Percentiles rank a stretch among this genome's conserved stretches.
Evolutionary conservation across 2,888 invertebrate species (phyloP).

Genomic region (Lutraria lutraria): DNA sequence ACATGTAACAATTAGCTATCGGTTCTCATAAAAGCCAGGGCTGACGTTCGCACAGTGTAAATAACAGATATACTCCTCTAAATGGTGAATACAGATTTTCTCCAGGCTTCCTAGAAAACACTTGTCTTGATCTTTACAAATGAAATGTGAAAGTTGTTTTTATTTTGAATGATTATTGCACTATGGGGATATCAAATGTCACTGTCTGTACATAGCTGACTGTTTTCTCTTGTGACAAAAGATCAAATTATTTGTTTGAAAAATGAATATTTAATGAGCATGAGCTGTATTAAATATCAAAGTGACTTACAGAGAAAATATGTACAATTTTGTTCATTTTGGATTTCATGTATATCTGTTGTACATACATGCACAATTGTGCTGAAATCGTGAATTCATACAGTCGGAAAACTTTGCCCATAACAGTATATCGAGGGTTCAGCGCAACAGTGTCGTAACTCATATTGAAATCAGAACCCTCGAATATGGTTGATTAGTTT

Average conservation of each 20-base stretch:
- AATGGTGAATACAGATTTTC: slow-evolving; percentile 3
- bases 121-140: not conserved
- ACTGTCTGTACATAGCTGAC: not conserved
- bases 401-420: too few species aligned
- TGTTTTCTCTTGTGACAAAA: not conserved
- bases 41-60: not conserved
- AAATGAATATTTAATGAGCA: slow-evolving; percentile 13
- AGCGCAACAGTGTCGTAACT: too few species aligned
- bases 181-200: not conserved
- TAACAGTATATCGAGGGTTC: too few species aligned
- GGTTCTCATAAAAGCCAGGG: not conserved
- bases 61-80: not conserved
- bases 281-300: not conserved
- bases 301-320: not conserved
- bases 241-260: not conserved
- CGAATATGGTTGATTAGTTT: too few species aligned
- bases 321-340: too few species aligned
- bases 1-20: slow-evolving; percentile 51
- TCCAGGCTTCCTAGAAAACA: not conserved
- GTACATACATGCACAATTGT: too few species aligned
- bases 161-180: not conserved
- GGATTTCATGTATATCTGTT: too few species aligned
- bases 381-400: too few species aligned
- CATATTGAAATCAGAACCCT: too few species aligned
- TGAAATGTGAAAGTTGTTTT: slow-evolving; percentile 16